Conservation (phyloP, 1,140 invertebrate genomes). For the Ridgeia piscesae region DNA sequence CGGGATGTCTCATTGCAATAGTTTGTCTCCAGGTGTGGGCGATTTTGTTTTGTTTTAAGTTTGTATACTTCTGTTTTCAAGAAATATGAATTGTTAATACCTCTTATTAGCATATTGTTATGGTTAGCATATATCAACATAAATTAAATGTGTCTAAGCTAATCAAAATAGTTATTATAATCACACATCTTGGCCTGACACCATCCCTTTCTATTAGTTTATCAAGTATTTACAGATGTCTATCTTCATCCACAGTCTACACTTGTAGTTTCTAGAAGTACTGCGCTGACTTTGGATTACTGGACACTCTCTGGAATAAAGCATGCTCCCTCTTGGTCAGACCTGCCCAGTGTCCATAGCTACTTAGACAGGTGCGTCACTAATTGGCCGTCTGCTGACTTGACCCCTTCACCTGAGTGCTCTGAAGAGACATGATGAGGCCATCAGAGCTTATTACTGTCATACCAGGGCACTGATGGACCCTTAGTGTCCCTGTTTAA, state of each 20-base stretch:
- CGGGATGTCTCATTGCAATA: background rate
- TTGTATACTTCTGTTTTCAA: background rate
- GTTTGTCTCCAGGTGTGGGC: background rate
- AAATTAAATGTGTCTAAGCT: no score
- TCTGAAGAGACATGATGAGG: background rate
- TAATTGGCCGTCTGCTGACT: background rate
- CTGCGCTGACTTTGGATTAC: background rate
- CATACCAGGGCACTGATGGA: background rate
- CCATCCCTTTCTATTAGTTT: background rate
- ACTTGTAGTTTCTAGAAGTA: background rate
- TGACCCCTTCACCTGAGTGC: background rate
- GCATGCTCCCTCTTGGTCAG: background rate
- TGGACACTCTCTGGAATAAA: background rate
- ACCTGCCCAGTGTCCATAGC: background rate
- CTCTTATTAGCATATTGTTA: background rate
- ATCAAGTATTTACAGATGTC: background rate
- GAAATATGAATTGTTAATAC: background rate
- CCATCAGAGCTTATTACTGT: background rate
- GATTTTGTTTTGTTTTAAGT: background rate
- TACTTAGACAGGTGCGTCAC: background rate
- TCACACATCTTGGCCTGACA: background rate
- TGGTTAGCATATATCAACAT: no score
- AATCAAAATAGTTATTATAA: background rate
- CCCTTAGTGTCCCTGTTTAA: background rate
- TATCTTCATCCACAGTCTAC: background rate